Conservation (phyloP, 1,140 invertebrate genomes). For the Brachionus manjavacas region DNA sequence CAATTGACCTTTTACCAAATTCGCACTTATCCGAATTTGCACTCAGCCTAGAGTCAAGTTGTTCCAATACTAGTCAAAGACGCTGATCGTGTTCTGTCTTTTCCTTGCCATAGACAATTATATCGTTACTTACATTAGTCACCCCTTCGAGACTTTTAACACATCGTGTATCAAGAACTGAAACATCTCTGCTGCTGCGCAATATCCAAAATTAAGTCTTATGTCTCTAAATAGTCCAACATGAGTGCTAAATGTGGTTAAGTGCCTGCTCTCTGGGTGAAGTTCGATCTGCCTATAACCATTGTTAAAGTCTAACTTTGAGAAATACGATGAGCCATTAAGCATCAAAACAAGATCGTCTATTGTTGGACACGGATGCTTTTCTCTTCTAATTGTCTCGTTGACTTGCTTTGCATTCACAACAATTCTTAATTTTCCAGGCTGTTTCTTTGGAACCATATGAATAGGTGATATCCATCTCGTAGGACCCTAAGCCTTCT, state of each 20-base stretch:
- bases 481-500: conserved; percentile 46
- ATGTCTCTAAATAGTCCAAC: conserved; percentile 44
- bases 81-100: conserved; percentile 44
- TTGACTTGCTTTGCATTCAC: conserved; percentile 45
- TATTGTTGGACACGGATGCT: conserved; percentile 37
- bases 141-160: conserved; percentile 38
- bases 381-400: conserved; percentile 27
- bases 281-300: conserved; percentile 45
- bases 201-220: conserved; percentile 44
- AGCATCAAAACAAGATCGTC: conserved; percentile 44
- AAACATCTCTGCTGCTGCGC: conserved; percentile 43
- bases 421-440: conserved; percentile 44
- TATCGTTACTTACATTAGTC: conserved; percentile 44
- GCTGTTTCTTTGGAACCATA: conserved; percentile 43
- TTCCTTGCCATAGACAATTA: conserved; percentile 43
- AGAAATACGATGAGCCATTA: conserved; percentile 43
- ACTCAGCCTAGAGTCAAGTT: no score
- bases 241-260: conserved; percentile 46
- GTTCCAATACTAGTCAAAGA: background rate
- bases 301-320: conserved; percentile 43
- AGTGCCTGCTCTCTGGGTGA: conserved; percentile 40
- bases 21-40: no score
- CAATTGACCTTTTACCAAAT: no score
- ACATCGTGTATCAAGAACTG: conserved; percentile 36
- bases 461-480: conserved; percentile 49